These are phyloP conservation scores for Cryptomyrus ogoouensis DNA, from an alignment of 2,113 vertebrate species.

Conservation along the genomic window DNA sequence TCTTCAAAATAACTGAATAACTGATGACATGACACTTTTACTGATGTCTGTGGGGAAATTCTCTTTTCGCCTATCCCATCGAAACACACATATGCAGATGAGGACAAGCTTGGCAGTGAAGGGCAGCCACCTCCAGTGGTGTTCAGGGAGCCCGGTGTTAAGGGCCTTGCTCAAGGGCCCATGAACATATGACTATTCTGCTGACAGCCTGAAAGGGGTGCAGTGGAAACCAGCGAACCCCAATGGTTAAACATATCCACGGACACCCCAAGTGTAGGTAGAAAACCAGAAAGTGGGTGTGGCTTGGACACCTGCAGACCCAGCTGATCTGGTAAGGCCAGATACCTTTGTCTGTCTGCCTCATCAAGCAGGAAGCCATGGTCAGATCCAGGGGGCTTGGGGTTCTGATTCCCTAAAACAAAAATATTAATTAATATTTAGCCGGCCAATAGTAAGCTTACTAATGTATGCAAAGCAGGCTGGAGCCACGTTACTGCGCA, in stretches of 20 bases:
- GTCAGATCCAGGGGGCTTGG: slow-evolving; percentile 76
- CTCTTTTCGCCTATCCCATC: too few relatives aligned
- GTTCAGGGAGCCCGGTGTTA: too few relatives aligned
- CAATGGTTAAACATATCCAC: not conserved
- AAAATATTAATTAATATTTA: not conserved
- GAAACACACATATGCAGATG: too few relatives aligned
- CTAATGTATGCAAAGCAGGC: not conserved
- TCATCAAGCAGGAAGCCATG: slow-evolving; percentile 64
- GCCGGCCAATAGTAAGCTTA: not conserved
- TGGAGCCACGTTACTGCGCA: not conserved
- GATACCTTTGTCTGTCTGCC: slow-evolving; percentile 66
- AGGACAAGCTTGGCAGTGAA: too few relatives aligned
- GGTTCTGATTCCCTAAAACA: slow-evolving; percentile 64
- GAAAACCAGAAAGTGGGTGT: not conserved
- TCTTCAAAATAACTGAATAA: not conserved
- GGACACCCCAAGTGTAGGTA: not conserved
- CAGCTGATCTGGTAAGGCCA: not conserved
- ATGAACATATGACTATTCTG: too few relatives aligned
- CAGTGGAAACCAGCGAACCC: not conserved
- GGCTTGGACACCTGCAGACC: not conserved
- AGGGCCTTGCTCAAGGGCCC: too few relatives aligned
- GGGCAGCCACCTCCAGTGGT: too few relatives aligned
- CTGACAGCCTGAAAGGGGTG: too few relatives aligned
- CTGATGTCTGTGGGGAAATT: too few relatives aligned
- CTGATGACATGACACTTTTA: not conserved